Evolutionary conservation across 2,888 invertebrate species (phyloP).

Genomic region (Harpagoxenus sublaevis): DNA sequence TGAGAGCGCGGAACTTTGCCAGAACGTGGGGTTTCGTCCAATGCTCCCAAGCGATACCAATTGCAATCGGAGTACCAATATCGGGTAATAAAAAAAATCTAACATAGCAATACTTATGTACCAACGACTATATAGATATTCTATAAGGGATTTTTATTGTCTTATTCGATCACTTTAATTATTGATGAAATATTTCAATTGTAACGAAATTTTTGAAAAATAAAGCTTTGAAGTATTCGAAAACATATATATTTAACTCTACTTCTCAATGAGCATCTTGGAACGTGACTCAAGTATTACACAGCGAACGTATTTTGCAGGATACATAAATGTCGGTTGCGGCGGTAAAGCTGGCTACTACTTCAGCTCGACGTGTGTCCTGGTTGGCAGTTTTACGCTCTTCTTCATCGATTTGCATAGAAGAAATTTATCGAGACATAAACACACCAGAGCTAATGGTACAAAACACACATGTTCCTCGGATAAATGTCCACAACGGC

Average conservation of each 20-base stretch:
- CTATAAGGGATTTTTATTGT: neutral
- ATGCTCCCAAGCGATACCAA: constrained; percentile 94
- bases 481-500: constrained; percentile 88
- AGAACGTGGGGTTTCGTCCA: constrained; percentile 96
- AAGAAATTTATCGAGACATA: constrained; percentile 90
- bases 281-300: neutral
- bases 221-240: neutral
- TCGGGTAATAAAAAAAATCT: constrained; percentile 88
- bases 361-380: constrained; percentile 93
- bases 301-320: constrained; percentile 84
- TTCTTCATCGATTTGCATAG: constrained; percentile 94
- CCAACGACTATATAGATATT: neutral
- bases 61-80: constrained; percentile 94
- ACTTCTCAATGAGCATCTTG: neutral
- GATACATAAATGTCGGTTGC: constrained; percentile 93
- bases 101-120: neutral
- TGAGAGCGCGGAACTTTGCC: constrained; percentile 94
- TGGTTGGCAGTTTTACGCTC: constrained; percentile 92
- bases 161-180: neutral
- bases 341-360: constrained; percentile 94
- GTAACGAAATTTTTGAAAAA: neutral
- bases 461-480: constrained; percentile 88
- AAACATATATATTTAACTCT: neutral
- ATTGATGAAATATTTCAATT: neutral
- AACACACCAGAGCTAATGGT: constrained; percentile 89